Percentiles rank a stretch among this genome's conserved stretches.
These are phyloP conservation scores for Leuciscus idus DNA, from an alignment of 2,113 vertebrate species.

Conservation along the genomic window DNA sequence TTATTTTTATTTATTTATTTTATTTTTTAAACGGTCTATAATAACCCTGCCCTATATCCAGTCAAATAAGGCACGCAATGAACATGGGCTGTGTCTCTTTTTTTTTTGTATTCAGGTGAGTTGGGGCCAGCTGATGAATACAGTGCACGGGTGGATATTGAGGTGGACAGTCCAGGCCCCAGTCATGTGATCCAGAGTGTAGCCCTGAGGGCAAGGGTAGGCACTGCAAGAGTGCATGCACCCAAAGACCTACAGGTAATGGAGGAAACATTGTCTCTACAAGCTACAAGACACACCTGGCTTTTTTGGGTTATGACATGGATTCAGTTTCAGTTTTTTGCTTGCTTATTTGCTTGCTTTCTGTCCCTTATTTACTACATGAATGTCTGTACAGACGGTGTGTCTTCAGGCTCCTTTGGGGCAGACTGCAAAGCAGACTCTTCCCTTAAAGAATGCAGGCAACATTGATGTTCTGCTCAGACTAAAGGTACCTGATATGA, in stretches of 20 bases:
- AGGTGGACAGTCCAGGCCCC: constrained; percentile 90
- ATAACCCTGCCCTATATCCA: background rate
- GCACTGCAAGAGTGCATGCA: constrained; percentile 88
- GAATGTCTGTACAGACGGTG: constrained; percentile 79
- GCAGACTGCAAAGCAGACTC: constrained; percentile 78
- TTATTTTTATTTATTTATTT: too few species aligned
- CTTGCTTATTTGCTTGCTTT: constrained; percentile 1
- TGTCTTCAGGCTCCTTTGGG: constrained; percentile 76
- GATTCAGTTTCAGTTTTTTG: background rate
- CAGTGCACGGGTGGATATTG: constrained; percentile 86
- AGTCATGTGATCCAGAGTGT: constrained; percentile 85
- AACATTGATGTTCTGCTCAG: constrained; percentile 89
- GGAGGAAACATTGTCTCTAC: background rate
- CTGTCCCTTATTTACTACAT: background rate
- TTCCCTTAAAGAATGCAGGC: constrained; percentile 94
- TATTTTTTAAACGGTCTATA: background rate
- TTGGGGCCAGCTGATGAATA: constrained; percentile 86
- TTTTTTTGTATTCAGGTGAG: constrained; percentile 70
- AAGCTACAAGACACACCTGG: background rate
- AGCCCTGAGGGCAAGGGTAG: constrained; percentile 83
- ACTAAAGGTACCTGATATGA: constrained; percentile 77
- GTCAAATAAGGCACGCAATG: background rate
- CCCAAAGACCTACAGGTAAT: constrained; percentile 90
- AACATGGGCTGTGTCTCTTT: background rate
- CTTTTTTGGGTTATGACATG: background rate